A percentile compares a stretch with the other conserved stretches of the same genome.
phyloP scores from a whole-genome alignment of 30 jellyfish, hydroid and myxozoan genomes.

The Hydractinia echinata region DNA sequence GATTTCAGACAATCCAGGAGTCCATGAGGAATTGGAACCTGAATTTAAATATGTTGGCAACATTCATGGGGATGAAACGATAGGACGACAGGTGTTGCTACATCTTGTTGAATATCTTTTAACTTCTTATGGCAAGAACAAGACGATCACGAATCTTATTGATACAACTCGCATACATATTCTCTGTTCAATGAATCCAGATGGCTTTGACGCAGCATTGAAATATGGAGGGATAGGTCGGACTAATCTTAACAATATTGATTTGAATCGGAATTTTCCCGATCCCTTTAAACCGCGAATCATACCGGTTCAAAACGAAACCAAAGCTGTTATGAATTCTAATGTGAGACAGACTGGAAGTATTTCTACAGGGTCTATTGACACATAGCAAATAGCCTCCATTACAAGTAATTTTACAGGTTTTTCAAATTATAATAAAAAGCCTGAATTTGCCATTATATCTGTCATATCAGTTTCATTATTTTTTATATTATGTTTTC shows the following conservation, averaged over 20 bases:
- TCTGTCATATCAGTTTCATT: too few relatives aligned
- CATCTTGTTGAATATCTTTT: constrained; percentile 67
- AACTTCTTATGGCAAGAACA: constrained; percentile 44
- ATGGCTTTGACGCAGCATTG: constrained; percentile 67
- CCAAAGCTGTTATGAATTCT: constrained; percentile 72
- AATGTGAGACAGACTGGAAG: too few relatives aligned
- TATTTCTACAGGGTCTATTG: too few relatives aligned
- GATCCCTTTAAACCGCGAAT: constrained; percentile 61
- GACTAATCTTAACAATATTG: constrained; percentile 54
- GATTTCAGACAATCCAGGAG: constrained; percentile 83
- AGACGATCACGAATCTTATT: constrained; percentile 52
- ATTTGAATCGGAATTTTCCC: constrained; percentile 93
- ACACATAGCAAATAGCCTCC: too few relatives aligned
- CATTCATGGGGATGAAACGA: constrained; percentile 92
- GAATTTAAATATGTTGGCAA: constrained; percentile 93
- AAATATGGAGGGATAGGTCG: constrained; percentile 69
- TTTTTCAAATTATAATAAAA: too few relatives aligned
- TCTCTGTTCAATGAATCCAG: constrained; percentile 87
- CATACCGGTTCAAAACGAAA: constrained; percentile 66
- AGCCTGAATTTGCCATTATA: too few relatives aligned
- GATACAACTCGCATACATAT: constrained; percentile 82
- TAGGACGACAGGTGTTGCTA: constrained; percentile 77
- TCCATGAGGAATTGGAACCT: constrained; percentile 71
- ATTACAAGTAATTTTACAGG: too few relatives aligned
- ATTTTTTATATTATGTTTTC: too few relatives aligned